A percentile compares a stretch with the other conserved stretches of the same genome.
Evolutionary conservation across 1,140 invertebrate species (phyloP).

Genomic region (Leptinotarsa lineolata): DNA sequence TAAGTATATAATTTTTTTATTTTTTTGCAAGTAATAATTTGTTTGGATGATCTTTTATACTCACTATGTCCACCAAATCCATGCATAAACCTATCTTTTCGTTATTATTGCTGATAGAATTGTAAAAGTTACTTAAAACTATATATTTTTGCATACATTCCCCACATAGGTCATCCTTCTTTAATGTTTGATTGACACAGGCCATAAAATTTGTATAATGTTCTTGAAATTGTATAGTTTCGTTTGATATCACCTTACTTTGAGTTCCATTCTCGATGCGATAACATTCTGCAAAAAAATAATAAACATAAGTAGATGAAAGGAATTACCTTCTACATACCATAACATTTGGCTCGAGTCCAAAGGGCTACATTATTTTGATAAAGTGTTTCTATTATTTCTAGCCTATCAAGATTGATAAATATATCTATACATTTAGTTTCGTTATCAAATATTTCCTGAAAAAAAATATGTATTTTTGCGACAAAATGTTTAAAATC

Average conservation of each 20-base stretch:
- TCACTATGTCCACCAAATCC: slow-evolving; percentile 65
- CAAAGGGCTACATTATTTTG: slow-evolving; percentile 59
- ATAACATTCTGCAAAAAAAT: slow-evolving; percentile 58
- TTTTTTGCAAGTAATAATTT: background rate
- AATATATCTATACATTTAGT: slow-evolving; percentile 57
- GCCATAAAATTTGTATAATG: slow-evolving; percentile 56
- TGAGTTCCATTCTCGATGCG: slow-evolving; percentile 55
- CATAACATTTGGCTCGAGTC: slow-evolving; percentile 62
- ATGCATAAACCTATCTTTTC: slow-evolving; percentile 63
- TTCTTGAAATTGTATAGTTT: slow-evolving; percentile 57
- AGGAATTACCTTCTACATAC: slow-evolving; percentile 51
- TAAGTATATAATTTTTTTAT: no score
- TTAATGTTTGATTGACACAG: slow-evolving; percentile 52
- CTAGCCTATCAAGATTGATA: slow-evolving; percentile 61
- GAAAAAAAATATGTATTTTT: slow-evolving; percentile 19
- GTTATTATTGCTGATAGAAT: slow-evolving; percentile 61
- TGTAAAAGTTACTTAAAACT: slow-evolving; percentile 60
- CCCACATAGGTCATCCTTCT: slow-evolving; percentile 55
- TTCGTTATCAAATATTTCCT: slow-evolving; percentile 48
- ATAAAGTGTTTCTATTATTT: slow-evolving; percentile 60
- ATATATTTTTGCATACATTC: slow-evolving; percentile 61
- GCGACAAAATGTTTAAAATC: slow-evolving; percentile 25
- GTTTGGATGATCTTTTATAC: slow-evolving; percentile 35
- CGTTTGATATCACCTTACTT: slow-evolving; percentile 54
- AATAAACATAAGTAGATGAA: slow-evolving; percentile 21